Evolutionary conservation across 2,113 vertebrate genomes (phyloP), one percentile per base, ranked within the genome.

Genomic region (Notarius quadriscutis): DNA sequence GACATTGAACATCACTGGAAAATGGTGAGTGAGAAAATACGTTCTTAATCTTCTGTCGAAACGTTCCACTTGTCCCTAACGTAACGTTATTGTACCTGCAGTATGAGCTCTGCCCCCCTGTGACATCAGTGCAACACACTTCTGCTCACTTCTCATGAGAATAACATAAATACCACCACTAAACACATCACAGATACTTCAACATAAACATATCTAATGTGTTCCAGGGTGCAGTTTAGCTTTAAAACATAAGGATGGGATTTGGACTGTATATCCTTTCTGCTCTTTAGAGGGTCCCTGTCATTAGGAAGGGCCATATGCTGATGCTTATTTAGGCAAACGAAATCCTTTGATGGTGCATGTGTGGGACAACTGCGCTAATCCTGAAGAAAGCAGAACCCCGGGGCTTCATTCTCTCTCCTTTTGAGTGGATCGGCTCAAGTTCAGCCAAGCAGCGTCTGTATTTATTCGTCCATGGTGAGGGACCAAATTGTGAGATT

Each of bases 301-400:
- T 91, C 90, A 80, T 77, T 84, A 77, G 85, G 86, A 81, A 89
- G 65, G 79, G 58, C 86, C 84, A 78, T 78, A 85, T 22, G 34
- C 75, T 51, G 80, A 60, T 83, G 87, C 51, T 27, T 83, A 75
- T 81, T 84, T 89, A 55, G 55, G 81, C 79, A 30, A 55, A 57
- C 81, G 83, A 81, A 25, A 80, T 86, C 86, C 93, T 93, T 94
- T 94, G 92, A 94, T 94, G 91, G 50, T 14, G 22, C 86, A 88
- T 89, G 80, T 62, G 78, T 30, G 75, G 87, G 90, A 92, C 92
- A 92, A 93, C 88, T 90, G 91, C 90, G 90, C 83, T 91, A 87
- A 86, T 89, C 91, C 81, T 71, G 91, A 89, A 92, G 92, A 86
- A 90, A 90, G 87, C 91, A 50, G 79, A 91, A 80, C 41, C 91